Evolutionary conservation across 2,113 vertebrate species (phyloP).

Genomic region (Platichthys stellatus): DNA sequence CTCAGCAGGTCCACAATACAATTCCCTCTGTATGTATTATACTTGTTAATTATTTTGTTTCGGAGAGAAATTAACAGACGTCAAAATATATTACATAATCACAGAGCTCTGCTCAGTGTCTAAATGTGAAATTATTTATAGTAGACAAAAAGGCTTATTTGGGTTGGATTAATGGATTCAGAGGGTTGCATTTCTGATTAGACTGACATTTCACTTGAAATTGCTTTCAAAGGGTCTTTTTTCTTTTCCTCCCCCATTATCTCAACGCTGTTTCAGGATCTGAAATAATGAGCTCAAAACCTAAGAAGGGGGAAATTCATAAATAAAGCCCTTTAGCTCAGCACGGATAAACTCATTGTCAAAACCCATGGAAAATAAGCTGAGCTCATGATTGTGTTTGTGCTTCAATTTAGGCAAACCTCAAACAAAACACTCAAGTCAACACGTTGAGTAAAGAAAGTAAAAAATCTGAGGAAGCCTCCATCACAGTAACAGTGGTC

Average conservation of each 20-base stretch:
- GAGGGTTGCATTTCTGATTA: conserved; percentile 28
- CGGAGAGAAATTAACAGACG: neutral
- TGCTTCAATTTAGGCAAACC: neutral
- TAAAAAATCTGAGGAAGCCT: neutral
- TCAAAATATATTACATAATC: neutral
- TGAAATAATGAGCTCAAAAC: conserved; percentile 32
- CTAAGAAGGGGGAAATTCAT: conserved; percentile 14
- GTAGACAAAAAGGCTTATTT: neutral
- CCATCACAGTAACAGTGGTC: neutral
- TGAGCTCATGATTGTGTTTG: conserved; percentile 9
- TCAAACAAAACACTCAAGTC: conserved; percentile 5
- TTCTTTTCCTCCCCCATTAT: conserved; percentile 24
- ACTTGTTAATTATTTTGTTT: neutral
- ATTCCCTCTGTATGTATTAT: neutral
- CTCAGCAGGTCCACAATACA: conserved; percentile 1
- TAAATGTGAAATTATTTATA: conserved; percentile 21
- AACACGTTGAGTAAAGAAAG: neutral
- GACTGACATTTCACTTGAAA: conserved; percentile 44
- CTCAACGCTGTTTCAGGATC: conserved; percentile 7
- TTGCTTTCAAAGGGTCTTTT: conserved; percentile 19
- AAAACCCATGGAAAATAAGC: conserved; percentile 25
- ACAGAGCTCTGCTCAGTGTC: neutral
- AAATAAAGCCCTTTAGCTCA: conserved; percentile 30
- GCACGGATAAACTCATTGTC: conserved; percentile 28
- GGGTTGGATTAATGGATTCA: conserved; percentile 36